Base-by-base conservation (phyloP, 2,888 invertebrate species). In the Phlogophora meticulosa region DNA sequence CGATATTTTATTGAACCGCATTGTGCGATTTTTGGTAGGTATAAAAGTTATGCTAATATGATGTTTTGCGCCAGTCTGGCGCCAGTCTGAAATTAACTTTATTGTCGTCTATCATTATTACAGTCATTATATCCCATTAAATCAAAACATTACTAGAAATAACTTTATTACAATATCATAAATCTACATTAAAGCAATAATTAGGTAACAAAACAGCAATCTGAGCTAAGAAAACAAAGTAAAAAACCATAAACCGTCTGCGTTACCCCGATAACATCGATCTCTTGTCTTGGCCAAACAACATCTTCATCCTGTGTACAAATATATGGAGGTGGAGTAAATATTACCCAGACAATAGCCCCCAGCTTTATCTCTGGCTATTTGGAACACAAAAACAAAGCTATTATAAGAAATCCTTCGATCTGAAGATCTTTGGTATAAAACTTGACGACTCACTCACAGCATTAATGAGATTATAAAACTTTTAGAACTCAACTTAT, bases 401-500 rank as follows among this genome's bases (percentile, higher is more conserved):
- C 90, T 86, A 90, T 93, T 91, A 92, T 85, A 87, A 85, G 84
- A 85, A 86, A 81, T 85, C 76, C 81, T 72, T 79, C 84, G 87
- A 88, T 88, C 84, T 82, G 77, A 70, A 76, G 80, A 82, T 81
- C 73, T 86, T 65, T 46, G 48, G 28, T 59, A 75, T 83, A 83
- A 83, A 76, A 72, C 76, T 87, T 86, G 85, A 88, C 81, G 86
- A 82, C 86, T 85, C 84, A 81, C 87, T 89, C 81, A 76, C 80
- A 68, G 84, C 85, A 91, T 92, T 93, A 91, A 92, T 92, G 88
- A 91, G 86, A 91, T 91, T 89, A 89, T 93, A 91, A 91, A 93
- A 92, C 85, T 92, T 92, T 90, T 87, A 88, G 85, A 83, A 78
- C 78, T 65, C 55, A 77, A 79, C 83, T 83, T 86, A 78, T 82